Conservation (phyloP, 2,888 invertebrate genomes). For the Opisthograptis luteolata region DNA sequence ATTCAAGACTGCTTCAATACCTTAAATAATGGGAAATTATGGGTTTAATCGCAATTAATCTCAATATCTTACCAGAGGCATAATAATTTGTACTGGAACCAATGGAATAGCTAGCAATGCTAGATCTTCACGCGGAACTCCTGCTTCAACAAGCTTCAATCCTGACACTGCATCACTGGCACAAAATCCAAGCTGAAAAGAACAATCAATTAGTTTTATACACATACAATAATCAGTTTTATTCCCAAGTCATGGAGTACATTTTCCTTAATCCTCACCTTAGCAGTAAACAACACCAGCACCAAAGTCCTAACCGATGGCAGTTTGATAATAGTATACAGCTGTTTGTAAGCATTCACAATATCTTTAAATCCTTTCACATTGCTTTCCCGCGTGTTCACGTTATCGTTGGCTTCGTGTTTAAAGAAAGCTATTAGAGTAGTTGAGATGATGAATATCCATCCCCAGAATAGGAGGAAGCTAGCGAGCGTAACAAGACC, state of each 20-base stretch:
- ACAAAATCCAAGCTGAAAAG: constrained; percentile 94
- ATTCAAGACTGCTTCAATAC: too few species aligned
- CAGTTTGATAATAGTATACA: constrained; percentile 92
- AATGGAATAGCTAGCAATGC: constrained; percentile 97
- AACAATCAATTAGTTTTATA: too few species aligned
- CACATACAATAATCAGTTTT: too few species aligned
- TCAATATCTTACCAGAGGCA: constrained; percentile 90
- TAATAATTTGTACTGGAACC: constrained; percentile 96
- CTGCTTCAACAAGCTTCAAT: constrained; percentile 97
- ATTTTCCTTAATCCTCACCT: constrained; percentile 82
- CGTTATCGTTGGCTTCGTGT: constrained; percentile 86
- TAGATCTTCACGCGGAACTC: constrained; percentile 97
- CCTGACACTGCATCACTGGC: constrained; percentile 98
- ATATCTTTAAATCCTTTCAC: constrained; percentile 72
- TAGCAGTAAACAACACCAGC: constrained; percentile 93
- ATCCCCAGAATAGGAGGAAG: constrained; percentile 98
- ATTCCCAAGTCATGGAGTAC: too few species aligned
- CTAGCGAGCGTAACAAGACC: constrained; percentile 91
- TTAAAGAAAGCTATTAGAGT: constrained; percentile 96
- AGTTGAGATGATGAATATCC: constrained; percentile 95
- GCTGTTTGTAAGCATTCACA: constrained; percentile 90
- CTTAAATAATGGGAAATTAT: too few species aligned
- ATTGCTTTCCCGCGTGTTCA: constrained; percentile 50
- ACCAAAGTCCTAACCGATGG: constrained; percentile 92
- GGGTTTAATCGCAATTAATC: too few species aligned